Evolutionary conservation across 1,140 invertebrate species (phyloP).

Genomic region (Zaprionus nigranus): DNA sequence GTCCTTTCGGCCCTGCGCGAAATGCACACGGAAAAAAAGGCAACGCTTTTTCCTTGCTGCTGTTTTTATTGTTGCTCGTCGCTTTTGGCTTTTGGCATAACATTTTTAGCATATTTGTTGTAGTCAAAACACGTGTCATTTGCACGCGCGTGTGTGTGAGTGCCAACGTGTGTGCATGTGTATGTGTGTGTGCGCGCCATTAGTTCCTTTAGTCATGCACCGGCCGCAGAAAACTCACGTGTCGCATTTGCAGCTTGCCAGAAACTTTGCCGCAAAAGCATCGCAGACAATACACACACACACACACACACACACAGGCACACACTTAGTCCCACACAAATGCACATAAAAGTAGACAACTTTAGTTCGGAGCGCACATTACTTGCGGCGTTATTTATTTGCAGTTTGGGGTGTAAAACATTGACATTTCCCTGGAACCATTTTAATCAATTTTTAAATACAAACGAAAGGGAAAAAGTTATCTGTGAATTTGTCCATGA

Average conservation of each 20-base stretch:
- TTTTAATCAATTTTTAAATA: slow-evolving; percentile 62
- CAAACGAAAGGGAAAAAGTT: neutral
- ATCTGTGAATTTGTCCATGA: neutral
- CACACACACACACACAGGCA: slow-evolving; percentile 26
- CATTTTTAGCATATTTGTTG: slow-evolving; percentile 82
- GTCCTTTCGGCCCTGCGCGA: slow-evolving; percentile 54
- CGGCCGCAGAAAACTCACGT: slow-evolving; percentile 69
- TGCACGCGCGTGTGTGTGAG: slow-evolving; percentile 31
- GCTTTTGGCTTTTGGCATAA: slow-evolving; percentile 72
- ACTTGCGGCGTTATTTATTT: slow-evolving; percentile 58
- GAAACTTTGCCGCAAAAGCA: slow-evolving; percentile 69
- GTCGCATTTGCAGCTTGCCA: slow-evolving; percentile 58
- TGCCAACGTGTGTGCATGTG: slow-evolving; percentile 17
- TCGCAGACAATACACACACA: slow-evolving; percentile 42
- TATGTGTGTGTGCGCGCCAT: slow-evolving; percentile 54
- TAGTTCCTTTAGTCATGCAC: slow-evolving; percentile 75
- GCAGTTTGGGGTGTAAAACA: slow-evolving; percentile 36
- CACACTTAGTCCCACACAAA: neutral
- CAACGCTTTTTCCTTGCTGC: neutral
- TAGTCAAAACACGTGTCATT: slow-evolving; percentile 77
- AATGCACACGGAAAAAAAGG: slow-evolving; percentile 51
- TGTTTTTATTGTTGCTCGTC: slow-evolving; percentile 27
- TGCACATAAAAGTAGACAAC: neutral
- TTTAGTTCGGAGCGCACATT: slow-evolving; percentile 33
- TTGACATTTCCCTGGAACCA: slow-evolving; percentile 48